Evolutionary conservation across 2,888 invertebrate species (phyloP), one percentile per base, ranked within the genome.

Genomic region (Luperina nickerlii): DNA sequence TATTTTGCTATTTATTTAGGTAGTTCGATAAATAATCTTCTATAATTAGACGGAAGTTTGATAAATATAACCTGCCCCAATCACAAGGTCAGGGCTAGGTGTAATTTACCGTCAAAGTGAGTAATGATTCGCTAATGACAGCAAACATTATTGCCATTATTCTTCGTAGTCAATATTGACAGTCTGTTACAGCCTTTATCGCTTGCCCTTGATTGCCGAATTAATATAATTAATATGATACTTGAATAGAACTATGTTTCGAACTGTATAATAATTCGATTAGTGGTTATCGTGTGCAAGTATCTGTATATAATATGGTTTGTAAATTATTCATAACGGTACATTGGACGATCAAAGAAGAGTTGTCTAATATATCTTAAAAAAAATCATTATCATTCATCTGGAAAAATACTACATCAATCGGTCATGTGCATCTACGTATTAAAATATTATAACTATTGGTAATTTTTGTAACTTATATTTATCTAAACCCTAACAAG

Each of bases 121-220:
- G 57, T 86, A 88, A 88, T 83, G 84, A 81, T 84, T 78, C 60
- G 63, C 74, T 88, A 87, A 88, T 88, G 83, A 83, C 83, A 74
- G 66, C 54, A 81, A 82, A 79, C 78, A 77, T 78, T 81, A 82
- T 79, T 84, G 62, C 60, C 66, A 84, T 84, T 83, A 84, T 84
- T 88, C 83, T 84, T 78, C 62, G 75, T 42, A 78, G 77, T 80
- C 76, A 76, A 79, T 88, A 87, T 79, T 82, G 83, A 82, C 79
- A 82, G 72, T 75, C 72, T 73, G 74, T 79, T 70, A 57, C 76
- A 68, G 74, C 67, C 72, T 86, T 75, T 81, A 86, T 86, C 81
- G 73, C 60, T 76, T 65, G 67, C 74, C 38, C 11, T 45, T 73
- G 86, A 83, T 85, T 83, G 60, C 57, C 32, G 32, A 72, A 79